phyloP scores from a whole-genome alignment of 2,113 vertebrate species.

The Takifugu flavidus region DNA sequence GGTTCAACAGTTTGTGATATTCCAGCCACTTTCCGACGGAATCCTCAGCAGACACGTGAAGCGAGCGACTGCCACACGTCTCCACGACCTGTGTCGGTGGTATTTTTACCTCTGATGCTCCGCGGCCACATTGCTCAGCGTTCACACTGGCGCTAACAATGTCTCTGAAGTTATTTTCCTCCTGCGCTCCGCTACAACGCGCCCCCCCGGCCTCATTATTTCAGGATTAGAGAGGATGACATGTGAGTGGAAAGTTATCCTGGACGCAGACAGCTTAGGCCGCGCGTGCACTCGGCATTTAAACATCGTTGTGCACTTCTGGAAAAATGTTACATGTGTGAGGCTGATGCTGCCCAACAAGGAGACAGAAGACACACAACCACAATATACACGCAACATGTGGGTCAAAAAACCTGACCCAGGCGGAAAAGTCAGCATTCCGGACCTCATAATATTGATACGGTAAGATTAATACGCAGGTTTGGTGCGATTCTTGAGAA shows the following conservation, averaged over 20 bases:
- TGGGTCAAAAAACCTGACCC: too few relatives aligned
- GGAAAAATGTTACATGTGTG: too few relatives aligned
- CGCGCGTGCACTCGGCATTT: too few relatives aligned
- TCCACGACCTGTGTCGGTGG: constrained; percentile 36
- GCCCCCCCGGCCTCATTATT: background rate
- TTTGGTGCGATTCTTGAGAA: too few relatives aligned
- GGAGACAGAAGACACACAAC: too few relatives aligned
- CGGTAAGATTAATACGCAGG: too few relatives aligned
- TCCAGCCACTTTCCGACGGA: background rate
- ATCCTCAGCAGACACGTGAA: background rate
- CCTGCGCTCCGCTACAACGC: background rate
- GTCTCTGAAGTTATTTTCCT: constrained; percentile 19
- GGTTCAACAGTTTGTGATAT: too few relatives aligned
- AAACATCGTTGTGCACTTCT: too few relatives aligned
- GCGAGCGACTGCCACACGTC: background rate
- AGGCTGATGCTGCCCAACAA: background rate
- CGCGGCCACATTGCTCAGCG: constrained; percentile 1
- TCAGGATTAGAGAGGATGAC: background rate
- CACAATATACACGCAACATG: too few relatives aligned
- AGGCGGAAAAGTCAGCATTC: too few relatives aligned
- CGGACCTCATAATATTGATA: too few relatives aligned
- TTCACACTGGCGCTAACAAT: constrained; percentile 25
- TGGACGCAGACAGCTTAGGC: too few relatives aligned
- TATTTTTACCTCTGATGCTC: constrained; percentile 25
- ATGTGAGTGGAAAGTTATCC: background rate